Evolutionary conservation across 2,888 invertebrate genomes (phyloP), one percentile per base, ranked within the genome.

Genomic region (Monoplex corrugatus): DNA sequence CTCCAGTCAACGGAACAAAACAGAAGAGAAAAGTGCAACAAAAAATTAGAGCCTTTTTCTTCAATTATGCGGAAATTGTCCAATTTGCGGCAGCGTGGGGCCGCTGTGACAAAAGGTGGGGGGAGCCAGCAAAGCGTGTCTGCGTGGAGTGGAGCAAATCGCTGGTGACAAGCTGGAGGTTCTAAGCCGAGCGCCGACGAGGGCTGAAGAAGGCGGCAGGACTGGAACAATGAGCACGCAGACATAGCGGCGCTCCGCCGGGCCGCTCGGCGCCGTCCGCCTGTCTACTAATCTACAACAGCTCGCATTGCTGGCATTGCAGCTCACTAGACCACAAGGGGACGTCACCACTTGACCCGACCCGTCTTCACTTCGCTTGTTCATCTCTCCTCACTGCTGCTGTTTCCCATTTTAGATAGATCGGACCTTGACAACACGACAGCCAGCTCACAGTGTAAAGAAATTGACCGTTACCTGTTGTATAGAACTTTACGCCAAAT

Each of bases 61-160:
- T 87, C 87, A 87, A 87, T 87, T 78, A 87, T 45, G 45, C 87
- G 45, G 78, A 78, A 87, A 87, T 87, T 87, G 87, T 78, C 87
- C 87, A 87, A 87, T 87, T 87, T 87, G 87, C 87, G 78, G 78
- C 75, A 3, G 75, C 45, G 72, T 44, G 16, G 68, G 45, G 72
- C 32, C 43, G 43, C 44, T 13, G 32, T 45, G 75, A 87, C 78
- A 87, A 45, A 72, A 87, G 87, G 78, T 32, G 35, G 72, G 38
- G 32, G 23, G 75, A 75, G 45, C 75, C 13, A n/a, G 43, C 28
- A 5, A 35, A 44, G 87, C 87, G 87, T 45, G 75, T 87, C 87
- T 78, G 75, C n/a, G 23, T 32, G 75, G 72, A 6, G 38, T 43
- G 45, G n/a, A 68, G 50, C 87, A 87, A 87, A 87, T 87, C 75